phyloP scores from a whole-genome alignment of 2,797 vertebrate species.

The Zonotrichia albicollis region DNA sequence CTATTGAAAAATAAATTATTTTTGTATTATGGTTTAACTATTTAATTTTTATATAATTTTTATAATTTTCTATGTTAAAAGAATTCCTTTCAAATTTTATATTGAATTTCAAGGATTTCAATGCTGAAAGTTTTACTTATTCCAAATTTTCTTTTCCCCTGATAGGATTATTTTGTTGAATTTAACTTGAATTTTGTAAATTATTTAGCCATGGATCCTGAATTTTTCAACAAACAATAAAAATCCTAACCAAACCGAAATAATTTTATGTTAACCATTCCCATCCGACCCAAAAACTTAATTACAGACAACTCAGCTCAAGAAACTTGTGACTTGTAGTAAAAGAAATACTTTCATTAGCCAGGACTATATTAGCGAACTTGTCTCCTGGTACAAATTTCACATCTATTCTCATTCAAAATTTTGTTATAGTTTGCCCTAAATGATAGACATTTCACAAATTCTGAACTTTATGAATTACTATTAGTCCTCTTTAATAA shows the following conservation, averaged over 20 bases:
- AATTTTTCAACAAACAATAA: not conserved
- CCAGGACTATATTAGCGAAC: not conserved
- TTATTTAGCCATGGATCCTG: not conserved
- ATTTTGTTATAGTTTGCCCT: not conserved
- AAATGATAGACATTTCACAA: not conserved
- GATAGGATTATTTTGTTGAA: not conserved
- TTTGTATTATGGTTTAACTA: not conserved
- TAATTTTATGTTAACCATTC: rapidly evolving
- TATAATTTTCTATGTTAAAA: not conserved
- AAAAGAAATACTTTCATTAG: not conserved
- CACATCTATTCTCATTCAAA: not conserved
- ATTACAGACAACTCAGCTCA: not conserved
- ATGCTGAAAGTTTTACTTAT: not conserved
- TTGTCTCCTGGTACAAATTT: not conserved
- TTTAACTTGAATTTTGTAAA: not conserved
- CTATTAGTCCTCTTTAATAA: not conserved
- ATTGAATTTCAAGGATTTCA: not conserved
- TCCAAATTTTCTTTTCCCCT: not conserved
- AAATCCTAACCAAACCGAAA: not conserved
- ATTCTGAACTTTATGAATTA: not conserved
- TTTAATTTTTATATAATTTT: not conserved
- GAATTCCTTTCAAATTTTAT: not conserved
- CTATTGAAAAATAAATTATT: not conserved
- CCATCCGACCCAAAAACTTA: not conserved
- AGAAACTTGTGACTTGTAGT: not conserved